Evolutionary conservation across 2,888 invertebrate genomes (phyloP), one percentile per base, ranked within the genome.

Genomic region (Hirtodrosophila cameraria): DNA sequence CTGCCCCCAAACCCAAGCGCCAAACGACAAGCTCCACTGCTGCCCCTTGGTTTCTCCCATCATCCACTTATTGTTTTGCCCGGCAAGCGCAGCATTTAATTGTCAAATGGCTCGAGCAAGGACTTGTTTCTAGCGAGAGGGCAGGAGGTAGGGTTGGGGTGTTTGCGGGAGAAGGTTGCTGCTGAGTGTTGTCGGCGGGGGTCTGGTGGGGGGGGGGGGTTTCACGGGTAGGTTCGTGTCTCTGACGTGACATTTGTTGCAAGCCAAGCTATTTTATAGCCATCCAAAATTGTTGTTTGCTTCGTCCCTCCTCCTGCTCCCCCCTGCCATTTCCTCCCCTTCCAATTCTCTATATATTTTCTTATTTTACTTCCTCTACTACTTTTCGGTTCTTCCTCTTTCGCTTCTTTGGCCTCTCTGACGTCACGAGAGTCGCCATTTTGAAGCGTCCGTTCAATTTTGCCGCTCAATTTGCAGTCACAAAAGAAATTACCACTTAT

Each of bases 381-480:
- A 2, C 13, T 25, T 9, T 7, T 9, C 2, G 18, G 13, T 13
- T 45, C 46, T 60, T 36, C 27, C 36, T 31, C 12, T 28, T 20
- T 4, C 11, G n/a, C n/a, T 23, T 3, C 38, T 39, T 28, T 46
- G 57, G 31, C 11, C 50, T 27, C 54, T 55, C 54, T 74, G 76
- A 75, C 74, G 74, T 71, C 76, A 75, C 18, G 36, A 15, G 23
- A 6, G 30, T 38, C 52, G 49, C 50, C 65, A 65, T 62, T 53
- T 68, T 48, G 31, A 16, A 55, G 27, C 55, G 59, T 73, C 66
- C 62, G 53, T 74, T 64, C 57, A 58, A 63, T 78, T 78, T 81
- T 66, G 60, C 65, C 72, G 85, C 82, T 85, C 86, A 85, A 80
- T 80, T 80, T 80, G 79, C 75, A 77, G 69, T 65, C 78, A 85